These are phyloP conservation scores for Myxocyprinus asiaticus DNA, from an alignment of 2,113 vertebrate species.

Conservation along the genomic window DNA sequence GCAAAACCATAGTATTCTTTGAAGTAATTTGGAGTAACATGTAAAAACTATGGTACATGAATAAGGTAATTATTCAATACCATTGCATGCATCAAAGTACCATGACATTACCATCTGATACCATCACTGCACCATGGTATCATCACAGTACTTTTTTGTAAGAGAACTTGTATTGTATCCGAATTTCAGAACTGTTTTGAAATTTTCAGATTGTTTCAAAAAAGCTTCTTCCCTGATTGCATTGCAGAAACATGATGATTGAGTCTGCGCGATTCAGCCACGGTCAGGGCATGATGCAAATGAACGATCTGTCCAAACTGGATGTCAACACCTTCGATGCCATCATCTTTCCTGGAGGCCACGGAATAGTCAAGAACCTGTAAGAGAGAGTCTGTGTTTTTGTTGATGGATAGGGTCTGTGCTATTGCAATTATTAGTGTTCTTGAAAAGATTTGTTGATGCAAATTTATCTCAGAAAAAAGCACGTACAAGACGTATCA, in stretches of 20 bases:
- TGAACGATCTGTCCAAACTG: conserved; percentile 72
- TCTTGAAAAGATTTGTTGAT: too few species aligned
- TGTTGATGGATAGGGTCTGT: not conserved
- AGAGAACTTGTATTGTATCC: too few species aligned
- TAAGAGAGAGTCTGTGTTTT: conserved; percentile 55
- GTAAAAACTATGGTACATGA: not conserved
- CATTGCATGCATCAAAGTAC: not conserved
- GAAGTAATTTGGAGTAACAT: not conserved
- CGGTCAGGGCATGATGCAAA: conserved; percentile 67
- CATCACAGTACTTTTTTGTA: too few species aligned
- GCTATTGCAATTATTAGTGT: too few species aligned
- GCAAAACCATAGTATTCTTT: too few species aligned
- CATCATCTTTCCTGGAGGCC: conserved; percentile 75
- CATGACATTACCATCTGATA: not conserved
- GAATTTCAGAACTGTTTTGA: too few species aligned
- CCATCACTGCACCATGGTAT: too few species aligned
- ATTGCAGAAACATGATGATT: conserved; percentile 70
- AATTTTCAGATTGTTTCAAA: not conserved
- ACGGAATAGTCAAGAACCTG: conserved; percentile 74
- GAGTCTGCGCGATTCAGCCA: conserved; percentile 74
- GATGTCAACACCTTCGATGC: conserved; percentile 72
- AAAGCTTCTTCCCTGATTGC: not conserved
- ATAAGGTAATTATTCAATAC: not conserved
- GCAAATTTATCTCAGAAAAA: too few species aligned
- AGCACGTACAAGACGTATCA: too few species aligned